Base-by-base conservation (phyloP, 2,888 invertebrate genomes). In the Drymonia ruficornis region DNA sequence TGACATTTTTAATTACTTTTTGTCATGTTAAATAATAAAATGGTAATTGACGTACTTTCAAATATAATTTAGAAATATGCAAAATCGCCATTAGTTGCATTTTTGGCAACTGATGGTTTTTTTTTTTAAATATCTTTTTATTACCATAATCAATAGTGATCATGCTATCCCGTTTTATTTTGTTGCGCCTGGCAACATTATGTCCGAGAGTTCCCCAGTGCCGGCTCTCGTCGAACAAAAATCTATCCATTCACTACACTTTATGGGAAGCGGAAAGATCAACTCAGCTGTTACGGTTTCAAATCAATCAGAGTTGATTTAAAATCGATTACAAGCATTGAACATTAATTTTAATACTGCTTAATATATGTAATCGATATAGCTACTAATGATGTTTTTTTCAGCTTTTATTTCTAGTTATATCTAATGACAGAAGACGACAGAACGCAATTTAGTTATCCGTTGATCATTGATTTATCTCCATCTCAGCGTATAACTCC, bases 191-290 rank as follows among this genome's bases (percentile, higher is more conserved):
- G 36, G 36, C 13, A 36, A 36, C 13, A 36, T n/a, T 36, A n/a
- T 36, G n/a, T 36, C n/a, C 11, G 36, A 11, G n/a, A 12, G 11
- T n/a, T 36, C 36, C 13, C n/a, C 36, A 36, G n/a, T 36, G n/a
- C 36, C 3, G 36, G n/a, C n/a, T 36, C 5, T 36, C n/a, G 40
- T 6, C 16, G 16, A 15, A 6, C 23, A 8, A 40, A 40, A 40
- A 9, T 40, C 9, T 40, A 16, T 59, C 63, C 59, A 65, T 68
- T 70, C 69, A 70, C 51, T 50, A 63, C 63, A 64, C 64, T 74
- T 73, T 75, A 71, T 74, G 74, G 72, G 71, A 74, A 75, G 56
- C 63, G 60, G 59, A 55, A 47, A 52, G 52, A 58, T 57, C 63
- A 69, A 71, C 53, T 71, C 59, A 55, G 62, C 72, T 71, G 70